Conservation (phyloP, 1,140 invertebrate species). For the Euglossa dilemma region DNA sequence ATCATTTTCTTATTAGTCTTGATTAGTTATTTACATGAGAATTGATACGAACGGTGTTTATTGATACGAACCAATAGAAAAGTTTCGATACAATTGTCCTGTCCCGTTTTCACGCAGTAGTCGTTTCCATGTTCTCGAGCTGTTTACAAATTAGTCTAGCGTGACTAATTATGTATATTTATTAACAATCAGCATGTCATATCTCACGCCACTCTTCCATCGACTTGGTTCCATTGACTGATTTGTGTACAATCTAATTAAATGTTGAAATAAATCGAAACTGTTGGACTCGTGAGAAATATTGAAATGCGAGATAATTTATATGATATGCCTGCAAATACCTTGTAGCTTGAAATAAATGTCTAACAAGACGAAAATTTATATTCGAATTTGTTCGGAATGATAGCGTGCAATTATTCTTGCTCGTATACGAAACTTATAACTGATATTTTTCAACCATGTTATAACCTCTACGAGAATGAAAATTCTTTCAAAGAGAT, state of each 20-base stretch:
- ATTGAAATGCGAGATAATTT: neutral
- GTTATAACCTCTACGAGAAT: neutral
- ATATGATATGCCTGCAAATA: neutral
- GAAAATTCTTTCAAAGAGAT: neutral
- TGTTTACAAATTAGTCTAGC: neutral
- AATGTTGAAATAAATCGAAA: neutral
- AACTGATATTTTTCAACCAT: too few relatives aligned
- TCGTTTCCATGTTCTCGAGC: neutral
- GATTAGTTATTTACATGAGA: neutral
- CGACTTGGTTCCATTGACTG: neutral
- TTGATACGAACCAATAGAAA: neutral
- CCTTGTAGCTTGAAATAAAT: neutral
- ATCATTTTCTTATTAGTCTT: neutral
- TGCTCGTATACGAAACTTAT: too few relatives aligned
- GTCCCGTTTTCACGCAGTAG: neutral
- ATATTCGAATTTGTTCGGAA: too few relatives aligned
- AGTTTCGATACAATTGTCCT: neutral
- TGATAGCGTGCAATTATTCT: too few relatives aligned
- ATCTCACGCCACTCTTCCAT: slow-evolving; percentile 8
- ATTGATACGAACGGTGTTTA: neutral
- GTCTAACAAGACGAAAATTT: neutral
- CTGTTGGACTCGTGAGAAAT: neutral
- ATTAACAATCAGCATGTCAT: slow-evolving; percentile 3
- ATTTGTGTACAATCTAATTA: slow-evolving; percentile 4
- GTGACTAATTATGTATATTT: slow-evolving; percentile 18